Evolutionary conservation across 2,888 invertebrate genomes (phyloP).

Genomic region (Lepas anatifera): DNA sequence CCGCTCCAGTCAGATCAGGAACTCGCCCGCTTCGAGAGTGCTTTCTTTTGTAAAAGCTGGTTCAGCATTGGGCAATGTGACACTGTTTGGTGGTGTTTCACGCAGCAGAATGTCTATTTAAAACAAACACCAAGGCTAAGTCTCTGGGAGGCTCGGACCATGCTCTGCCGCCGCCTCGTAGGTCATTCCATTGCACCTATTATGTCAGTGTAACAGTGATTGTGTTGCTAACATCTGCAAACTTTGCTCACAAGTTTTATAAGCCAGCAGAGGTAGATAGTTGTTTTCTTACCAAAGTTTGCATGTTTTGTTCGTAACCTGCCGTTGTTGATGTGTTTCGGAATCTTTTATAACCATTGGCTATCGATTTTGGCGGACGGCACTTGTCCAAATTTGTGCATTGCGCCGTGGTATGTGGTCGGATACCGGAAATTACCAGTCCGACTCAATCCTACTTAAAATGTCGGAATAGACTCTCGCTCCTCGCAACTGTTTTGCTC

Average conservation of each 20-base stretch:
- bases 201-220: slow-evolving; percentile 10
- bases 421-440: background rate
- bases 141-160: background rate
- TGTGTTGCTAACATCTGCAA: slow-evolving; percentile 11
- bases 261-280: slow-evolving; percentile 9
- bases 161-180: background rate
- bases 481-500: background rate
- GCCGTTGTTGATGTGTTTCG: background rate
- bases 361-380: background rate
- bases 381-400: background rate
- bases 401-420: background rate
- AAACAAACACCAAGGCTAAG: background rate
- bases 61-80: slow-evolving; percentile 9
- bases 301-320: slow-evolving; percentile 8
- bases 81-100: slow-evolving; percentile 3
- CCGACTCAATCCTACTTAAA: background rate
- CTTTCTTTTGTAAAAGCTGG: slow-evolving; percentile 10
- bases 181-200: slow-evolving; percentile 10
- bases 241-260: slow-evolving; percentile 11
- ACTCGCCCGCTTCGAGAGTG: slow-evolving; percentile 10
- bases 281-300: slow-evolving; percentile 14
- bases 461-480: background rate
- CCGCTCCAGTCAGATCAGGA: background rate
- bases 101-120: background rate
- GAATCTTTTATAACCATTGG: background rate